Percentiles rank a stretch among this genome's conserved stretches.
phyloP scores from a whole-genome alignment of 1,140 invertebrate genomes.

The Habropoda laboriosa region DNA sequence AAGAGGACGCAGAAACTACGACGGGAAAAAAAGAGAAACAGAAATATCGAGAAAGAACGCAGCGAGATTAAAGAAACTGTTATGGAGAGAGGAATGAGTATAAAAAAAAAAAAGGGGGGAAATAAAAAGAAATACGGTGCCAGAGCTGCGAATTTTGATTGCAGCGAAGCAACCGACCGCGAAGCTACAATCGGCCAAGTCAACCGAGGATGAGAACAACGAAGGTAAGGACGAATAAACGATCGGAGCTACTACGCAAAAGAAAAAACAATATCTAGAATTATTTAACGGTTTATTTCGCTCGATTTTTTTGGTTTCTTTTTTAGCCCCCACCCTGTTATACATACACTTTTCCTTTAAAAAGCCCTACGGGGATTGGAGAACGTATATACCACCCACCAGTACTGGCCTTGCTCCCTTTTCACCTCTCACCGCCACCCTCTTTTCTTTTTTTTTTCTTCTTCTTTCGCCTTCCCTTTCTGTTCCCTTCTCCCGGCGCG shows the following conservation, averaged over 20 bases:
- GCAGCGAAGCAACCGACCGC: conserved; percentile 80
- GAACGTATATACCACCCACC: no score
- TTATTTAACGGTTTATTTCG: conserved; percentile 62
- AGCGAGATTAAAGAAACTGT: neutral
- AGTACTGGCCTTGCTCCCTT: neutral
- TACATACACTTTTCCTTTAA: no score
- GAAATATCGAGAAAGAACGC: no score
- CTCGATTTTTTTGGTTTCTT: conserved; percentile 26
- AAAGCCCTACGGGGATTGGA: neutral
- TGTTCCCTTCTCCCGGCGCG: neutral
- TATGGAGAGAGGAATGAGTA: neutral
- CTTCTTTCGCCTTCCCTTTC: neutral
- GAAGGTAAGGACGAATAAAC: conserved; percentile 81
- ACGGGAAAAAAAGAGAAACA: neutral
- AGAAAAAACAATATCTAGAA: conserved; percentile 48
- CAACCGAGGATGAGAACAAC: conserved; percentile 81
- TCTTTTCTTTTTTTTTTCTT: no score
- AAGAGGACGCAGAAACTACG: neutral
- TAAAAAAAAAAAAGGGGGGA: neutral
- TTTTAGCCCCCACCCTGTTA: neutral
- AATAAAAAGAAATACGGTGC: conserved; percentile 47
- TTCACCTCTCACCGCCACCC: neutral
- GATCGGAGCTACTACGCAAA: conserved; percentile 68
- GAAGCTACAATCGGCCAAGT: conserved; percentile 82
- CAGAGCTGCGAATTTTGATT: conserved; percentile 82